These are phyloP conservation scores for Fringilla coelebs DNA, from an alignment of 2,797 vertebrate species.

Conservation along the genomic window DNA sequence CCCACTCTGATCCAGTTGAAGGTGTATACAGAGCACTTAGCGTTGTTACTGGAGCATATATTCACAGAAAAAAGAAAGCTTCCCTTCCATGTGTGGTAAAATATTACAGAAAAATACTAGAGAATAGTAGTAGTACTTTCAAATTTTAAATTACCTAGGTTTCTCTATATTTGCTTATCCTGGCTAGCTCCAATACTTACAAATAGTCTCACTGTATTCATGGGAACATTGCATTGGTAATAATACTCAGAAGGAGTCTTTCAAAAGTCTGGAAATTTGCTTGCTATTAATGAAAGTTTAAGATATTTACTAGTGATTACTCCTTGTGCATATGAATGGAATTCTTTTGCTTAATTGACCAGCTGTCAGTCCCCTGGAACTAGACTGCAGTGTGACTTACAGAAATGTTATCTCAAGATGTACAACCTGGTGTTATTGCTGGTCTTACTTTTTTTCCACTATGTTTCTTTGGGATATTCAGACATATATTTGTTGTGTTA, in stretches of 20 bases:
- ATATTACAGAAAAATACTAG: background rate
- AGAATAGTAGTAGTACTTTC: background rate
- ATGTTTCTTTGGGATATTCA: background rate
- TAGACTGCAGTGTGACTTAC: background rate
- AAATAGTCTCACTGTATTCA: background rate
- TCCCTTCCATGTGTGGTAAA: conserved; percentile 27
- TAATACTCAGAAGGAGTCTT: background rate
- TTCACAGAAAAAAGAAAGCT: conserved; percentile 53
- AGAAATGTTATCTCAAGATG: background rate
- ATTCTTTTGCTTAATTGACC: background rate
- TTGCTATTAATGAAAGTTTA: background rate
- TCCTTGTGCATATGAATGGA: background rate
- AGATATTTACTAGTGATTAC: background rate
- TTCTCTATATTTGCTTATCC: background rate
- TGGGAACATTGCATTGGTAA: background rate
- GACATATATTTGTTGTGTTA: background rate
- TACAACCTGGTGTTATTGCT: background rate
- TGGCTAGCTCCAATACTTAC: background rate
- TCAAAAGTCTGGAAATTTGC: background rate
- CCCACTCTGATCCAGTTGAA: conserved; percentile 78
- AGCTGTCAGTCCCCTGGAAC: background rate
- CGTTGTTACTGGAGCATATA: conserved; percentile 72
- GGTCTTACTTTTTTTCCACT: background rate
- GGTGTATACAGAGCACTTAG: conserved; percentile 88
- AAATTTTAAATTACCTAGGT: background rate